Base-by-base conservation (phyloP, 1,140 invertebrate species). In the Scaptomyza graminum region DNA sequence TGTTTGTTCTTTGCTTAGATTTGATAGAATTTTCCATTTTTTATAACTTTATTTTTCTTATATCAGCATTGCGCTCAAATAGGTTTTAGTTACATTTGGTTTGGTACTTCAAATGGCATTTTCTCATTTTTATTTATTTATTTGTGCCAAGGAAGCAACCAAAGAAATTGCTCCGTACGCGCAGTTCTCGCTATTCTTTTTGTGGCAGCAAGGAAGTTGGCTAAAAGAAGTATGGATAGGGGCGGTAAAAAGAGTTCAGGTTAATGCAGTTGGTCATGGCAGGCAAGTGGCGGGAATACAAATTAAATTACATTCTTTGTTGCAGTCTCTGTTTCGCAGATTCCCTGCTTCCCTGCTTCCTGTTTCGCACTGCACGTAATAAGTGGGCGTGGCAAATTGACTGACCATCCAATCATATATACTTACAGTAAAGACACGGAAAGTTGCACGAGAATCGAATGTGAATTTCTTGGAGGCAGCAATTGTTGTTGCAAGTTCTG, bases 281-380 rank as follows among this genome's bases (percentile, higher is more conserved):
- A 47, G 67, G 67, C 75, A 78, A 83, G 76, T 84, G 81, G 62
- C 82, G 62, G 74, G 77, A 85, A 81, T 85, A 87, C 77, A 85
- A 85, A 85, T 85, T 77, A 77, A 85, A 85, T 85, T 85, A 85
- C 74, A 74, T 79, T 64, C 64, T 66, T 61, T 50, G 55, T 59
- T 34, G 41, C 62, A 41, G 0, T 12, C n/a, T n/a, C n/a, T 15
- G 12, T 31, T 34, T 12, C 49, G 18, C 28, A 6, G 28, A 3
- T 6, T 31, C 28, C 31, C 7, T 9, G 31, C 31, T 34, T 34
- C 31, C 31, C 31, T 8, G 31, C 9, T 34, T 34, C 31, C 31
- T 34, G 1, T 37, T 37, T 37, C 46, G 12, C 57, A 37, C 39
- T 31, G 37, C 62, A 28, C 49, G 54, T 54, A 60, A 72, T 65